Percentiles rank a stretch among this genome's conserved stretches.
phyloP scores from a whole-genome alignment of 1,140 invertebrate species.

The Neodiprion pinetum region DNA sequence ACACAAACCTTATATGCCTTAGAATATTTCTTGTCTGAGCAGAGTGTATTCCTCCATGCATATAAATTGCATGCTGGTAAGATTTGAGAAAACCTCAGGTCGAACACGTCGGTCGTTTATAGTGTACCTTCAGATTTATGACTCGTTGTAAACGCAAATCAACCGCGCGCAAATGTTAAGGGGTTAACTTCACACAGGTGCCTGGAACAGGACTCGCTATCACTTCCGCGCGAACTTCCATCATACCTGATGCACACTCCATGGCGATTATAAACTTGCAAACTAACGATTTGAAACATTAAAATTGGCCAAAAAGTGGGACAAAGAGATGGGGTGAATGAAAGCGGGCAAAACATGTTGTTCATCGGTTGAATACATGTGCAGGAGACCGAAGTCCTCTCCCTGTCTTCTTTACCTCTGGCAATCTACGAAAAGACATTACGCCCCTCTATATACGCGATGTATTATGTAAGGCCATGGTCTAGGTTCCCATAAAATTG shows the following conservation, averaged over 20 bases:
- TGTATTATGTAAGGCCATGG: no score
- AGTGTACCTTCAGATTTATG: background rate
- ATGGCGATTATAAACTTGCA: background rate
- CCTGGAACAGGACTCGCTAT: background rate
- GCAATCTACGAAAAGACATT: background rate
- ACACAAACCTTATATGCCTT: no score
- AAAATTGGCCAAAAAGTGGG: background rate
- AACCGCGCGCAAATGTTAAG: background rate
- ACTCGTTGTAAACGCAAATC: constrained; percentile 5
- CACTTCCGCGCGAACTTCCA: no score
- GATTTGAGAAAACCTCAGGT: no score
- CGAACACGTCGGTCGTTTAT: no score
- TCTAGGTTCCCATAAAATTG: no score
- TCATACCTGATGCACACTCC: background rate
- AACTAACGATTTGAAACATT: background rate
- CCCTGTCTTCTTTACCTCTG: background rate
- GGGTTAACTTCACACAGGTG: background rate
- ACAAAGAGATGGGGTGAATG: no score
- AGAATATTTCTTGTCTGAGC: no score
- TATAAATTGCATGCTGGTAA: no score
- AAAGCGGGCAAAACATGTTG: no score
- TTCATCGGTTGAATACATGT: no score
- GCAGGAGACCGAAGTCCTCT: background rate
- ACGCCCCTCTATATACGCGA: background rate
- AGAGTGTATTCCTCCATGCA: no score